phyloP scores from a whole-genome alignment of 2,797 vertebrate genomes.

The Esox masquinongy region DNA sequence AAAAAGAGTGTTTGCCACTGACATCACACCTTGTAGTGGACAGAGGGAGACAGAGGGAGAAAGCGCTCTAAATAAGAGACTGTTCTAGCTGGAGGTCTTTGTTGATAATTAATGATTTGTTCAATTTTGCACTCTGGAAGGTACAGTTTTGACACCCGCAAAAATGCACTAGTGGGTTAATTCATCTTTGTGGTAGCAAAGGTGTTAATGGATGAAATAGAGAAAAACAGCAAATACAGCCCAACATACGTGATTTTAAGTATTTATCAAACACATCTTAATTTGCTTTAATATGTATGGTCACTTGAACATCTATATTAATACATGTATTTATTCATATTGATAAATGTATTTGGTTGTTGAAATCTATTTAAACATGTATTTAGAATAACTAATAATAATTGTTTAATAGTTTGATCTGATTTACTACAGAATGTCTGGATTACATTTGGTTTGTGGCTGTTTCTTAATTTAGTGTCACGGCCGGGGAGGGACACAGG shows the following conservation, averaged over 20 bases:
- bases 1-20: conserved; percentile 8
- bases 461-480: not conserved
- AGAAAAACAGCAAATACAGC: not conserved
- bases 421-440: not conserved
- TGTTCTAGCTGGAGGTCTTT: conserved; percentile 50
- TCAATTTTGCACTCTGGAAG: conserved; percentile 64
- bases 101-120: conserved; percentile 75
- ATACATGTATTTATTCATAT: too few relatives aligned
- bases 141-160: conserved; percentile 63
- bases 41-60: conserved; percentile 29
- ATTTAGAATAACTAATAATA: not conserved
- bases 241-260: not conserved
- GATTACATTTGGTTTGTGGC: not conserved
- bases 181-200: conserved; percentile 54
- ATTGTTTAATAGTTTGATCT: not conserved
- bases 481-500: too few relatives aligned
- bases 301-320: not conserved
- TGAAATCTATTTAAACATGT: not conserved
- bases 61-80: conserved; percentile 25
- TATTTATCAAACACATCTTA: not conserved
- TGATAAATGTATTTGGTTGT: not conserved
- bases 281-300: not conserved
- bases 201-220: conserved; percentile 59
- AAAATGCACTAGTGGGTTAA: conserved; percentile 54
- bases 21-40: conserved; percentile 66